Conservation (phyloP, 2,888 invertebrate species). For the Melolontha melolontha region DNA sequence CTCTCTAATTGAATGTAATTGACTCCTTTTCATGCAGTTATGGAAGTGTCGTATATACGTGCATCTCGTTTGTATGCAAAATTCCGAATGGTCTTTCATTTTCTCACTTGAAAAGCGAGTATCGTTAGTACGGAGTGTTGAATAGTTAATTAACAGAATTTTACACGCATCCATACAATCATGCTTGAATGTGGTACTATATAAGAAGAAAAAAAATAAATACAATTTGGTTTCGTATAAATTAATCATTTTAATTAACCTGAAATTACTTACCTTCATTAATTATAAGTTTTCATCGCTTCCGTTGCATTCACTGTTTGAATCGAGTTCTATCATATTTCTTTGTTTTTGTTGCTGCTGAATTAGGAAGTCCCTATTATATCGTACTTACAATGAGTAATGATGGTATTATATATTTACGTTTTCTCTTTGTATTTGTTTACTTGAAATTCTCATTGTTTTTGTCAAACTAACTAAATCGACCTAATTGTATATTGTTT, state of each 20-base stretch:
- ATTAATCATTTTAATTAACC: constrained; percentile 17
- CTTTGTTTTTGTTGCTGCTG: too few relatives aligned
- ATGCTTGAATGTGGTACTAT: not conserved
- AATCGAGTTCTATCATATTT: too few relatives aligned
- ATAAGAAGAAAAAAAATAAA: constrained; percentile 1
- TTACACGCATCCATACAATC: constrained; percentile 15
- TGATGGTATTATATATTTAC: too few relatives aligned
- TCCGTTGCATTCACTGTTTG: not conserved
- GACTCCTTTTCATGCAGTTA: constrained; percentile 32
- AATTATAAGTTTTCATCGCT: constrained; percentile 11
- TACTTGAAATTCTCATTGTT: too few relatives aligned
- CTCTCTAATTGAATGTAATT: constrained; percentile 34
- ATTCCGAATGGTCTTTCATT: constrained; percentile 14
- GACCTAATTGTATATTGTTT: too few relatives aligned
- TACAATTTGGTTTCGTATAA: not conserved
- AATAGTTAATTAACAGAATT: constrained; percentile 33
- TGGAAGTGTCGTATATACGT: constrained; percentile 6
- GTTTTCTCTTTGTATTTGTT: too few relatives aligned
- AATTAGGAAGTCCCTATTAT: too few relatives aligned
- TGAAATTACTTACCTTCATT: constrained; percentile 5
- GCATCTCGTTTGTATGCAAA: not conserved
- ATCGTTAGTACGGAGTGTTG: constrained; percentile 15
- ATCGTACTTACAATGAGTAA: too few relatives aligned
- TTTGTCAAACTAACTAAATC: too few relatives aligned
- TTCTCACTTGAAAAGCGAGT: not conserved